Percentiles rank a stretch among this genome's conserved stretches.
Evolutionary conservation across 2,113 vertebrate species (phyloP).

Genomic region (Eptatretus burgeri): DNA sequence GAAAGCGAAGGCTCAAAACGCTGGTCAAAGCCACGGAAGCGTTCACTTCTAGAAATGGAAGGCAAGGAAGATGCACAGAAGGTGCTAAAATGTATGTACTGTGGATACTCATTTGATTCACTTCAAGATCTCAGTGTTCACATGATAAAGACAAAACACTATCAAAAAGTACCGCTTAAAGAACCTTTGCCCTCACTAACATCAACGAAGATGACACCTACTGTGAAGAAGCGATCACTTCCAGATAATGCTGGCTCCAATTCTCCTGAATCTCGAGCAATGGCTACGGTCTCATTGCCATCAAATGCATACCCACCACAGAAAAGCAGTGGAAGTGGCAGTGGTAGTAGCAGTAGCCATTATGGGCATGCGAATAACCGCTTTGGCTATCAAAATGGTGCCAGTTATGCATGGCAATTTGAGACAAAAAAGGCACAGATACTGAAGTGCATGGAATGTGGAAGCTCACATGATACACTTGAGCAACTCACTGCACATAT

Average conservation of each 20-base stretch:
- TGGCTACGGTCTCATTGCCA: constrained; percentile 25
- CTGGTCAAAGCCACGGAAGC: constrained; percentile 60
- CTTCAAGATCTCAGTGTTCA: constrained; percentile 91
- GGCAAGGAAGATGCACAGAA: constrained; percentile 82
- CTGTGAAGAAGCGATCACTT: constrained; percentile 64
- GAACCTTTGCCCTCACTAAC: constrained; percentile 75
- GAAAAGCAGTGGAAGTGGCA: constrained; percentile 28
- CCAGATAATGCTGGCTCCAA: constrained; percentile 49
- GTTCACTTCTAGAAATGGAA: constrained; percentile 74
- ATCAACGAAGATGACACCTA: constrained; percentile 47
- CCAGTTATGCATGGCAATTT: constrained; percentile 96
- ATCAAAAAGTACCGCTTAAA: constrained; percentile 99
- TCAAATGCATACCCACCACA: constrained; percentile 41
- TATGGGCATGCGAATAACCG: constrained; percentile 47
- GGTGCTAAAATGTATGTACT: constrained; percentile 95
- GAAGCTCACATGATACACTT: constrained; percentile 74
- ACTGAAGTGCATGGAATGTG: constrained; percentile 93
- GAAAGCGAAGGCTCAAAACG: constrained; percentile 43
- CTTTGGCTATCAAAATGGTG: constrained; percentile 81
- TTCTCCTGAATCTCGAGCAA: constrained; percentile 72
- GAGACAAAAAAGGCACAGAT: constrained; percentile 98
- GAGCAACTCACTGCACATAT: constrained; percentile 93
- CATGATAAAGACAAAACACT: constrained; percentile 99
- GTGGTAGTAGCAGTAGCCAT: constrained; percentile 22
- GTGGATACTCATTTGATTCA: constrained; percentile 85